Evolutionary conservation across 2,797 vertebrate genomes (phyloP).

Genomic region (Tiaroga cobitis): DNA sequence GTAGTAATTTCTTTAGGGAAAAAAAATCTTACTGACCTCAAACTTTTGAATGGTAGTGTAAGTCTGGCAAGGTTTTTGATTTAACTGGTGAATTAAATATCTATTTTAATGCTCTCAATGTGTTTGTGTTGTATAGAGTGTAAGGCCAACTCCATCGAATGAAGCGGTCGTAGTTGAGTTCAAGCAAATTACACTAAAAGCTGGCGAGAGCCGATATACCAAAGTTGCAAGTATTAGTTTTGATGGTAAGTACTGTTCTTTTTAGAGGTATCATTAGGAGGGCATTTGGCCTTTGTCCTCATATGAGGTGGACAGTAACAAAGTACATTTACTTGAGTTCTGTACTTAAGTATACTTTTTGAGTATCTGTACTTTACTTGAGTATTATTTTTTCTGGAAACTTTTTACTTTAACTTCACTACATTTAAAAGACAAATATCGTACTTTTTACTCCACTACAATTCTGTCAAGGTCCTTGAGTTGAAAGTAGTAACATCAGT

Average conservation of each 20-base stretch:
- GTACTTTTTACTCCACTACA: too few relatives aligned
- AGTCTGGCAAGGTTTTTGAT: background rate
- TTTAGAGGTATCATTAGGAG: background rate
- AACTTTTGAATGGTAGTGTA: background rate
- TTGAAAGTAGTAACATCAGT: too few relatives aligned
- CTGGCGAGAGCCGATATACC: conserved; percentile 96
- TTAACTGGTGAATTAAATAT: background rate
- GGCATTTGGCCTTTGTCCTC: conserved; percentile 7
- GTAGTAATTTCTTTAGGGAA: background rate
- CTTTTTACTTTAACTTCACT: too few relatives aligned
- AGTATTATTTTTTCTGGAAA: too few relatives aligned
- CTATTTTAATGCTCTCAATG: background rate
- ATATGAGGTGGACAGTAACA: background rate
- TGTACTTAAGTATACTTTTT: too few relatives aligned
- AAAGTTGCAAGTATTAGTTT: conserved; percentile 99
- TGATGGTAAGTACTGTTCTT: conserved; percentile 88
- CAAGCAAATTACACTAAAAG: conserved; percentile 94
- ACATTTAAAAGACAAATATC: too few relatives aligned
- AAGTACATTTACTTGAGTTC: too few relatives aligned
- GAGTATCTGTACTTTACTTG: too few relatives aligned
- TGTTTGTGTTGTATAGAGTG: conserved; percentile 81
- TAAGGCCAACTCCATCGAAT: conserved; percentile 93
- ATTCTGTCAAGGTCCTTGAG: too few relatives aligned
- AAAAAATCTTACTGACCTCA: background rate
- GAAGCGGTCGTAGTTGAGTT: conserved; percentile 93